Base-by-base conservation (phyloP, 2,888 invertebrate genomes). In the Drosophila birchii region DNA sequence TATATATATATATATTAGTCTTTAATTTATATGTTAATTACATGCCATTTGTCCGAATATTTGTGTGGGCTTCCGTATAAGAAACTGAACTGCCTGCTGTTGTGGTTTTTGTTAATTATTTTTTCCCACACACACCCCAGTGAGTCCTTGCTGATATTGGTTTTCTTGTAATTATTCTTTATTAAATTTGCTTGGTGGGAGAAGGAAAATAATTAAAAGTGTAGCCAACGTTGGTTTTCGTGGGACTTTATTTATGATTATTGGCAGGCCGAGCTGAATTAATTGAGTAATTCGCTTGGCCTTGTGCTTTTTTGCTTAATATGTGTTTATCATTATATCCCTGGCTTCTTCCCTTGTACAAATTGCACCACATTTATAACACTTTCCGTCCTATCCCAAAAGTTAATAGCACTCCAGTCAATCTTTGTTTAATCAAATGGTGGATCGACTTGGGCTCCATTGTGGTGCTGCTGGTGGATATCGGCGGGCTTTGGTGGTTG, bases 21-120 rank as follows among this genome's bases (percentile, higher is more conserved):
- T 71, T 82, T 82, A 84, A 88, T 88, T 86, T 84, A 80, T 88
- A 84, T 86, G 84, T 82, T 88, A 86, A 86, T 86, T 86, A 75
- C 77, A 61, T 68, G 74, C 67, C 70, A 79, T 79, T 80, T 59
- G 61, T 62, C 49, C 38, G 56, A 39, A 43, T 34, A 57, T 57
- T 23, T 44, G 67, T 59, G 20, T 23, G 47, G 39, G 32, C 49
- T 53, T 63, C 49, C 6, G 62, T 18, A 62, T 36, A 41, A 56
- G 60, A 12, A 49, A 34, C 53, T 57, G 56, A 47, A 34, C 41
- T 57, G 60, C 56, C 61, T 54, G 60, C 79, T 75, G 71, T 75
- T 79, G 69, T 73, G 78, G 75, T 75, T 81, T 66, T 81, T 77
- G 83, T 86, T 83, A 81, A 86, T 88, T 86, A 81, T 86, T 86